Percentiles rank a stretch among this genome's conserved stretches.
These are phyloP conservation scores for Polyploca ridens DNA, from an alignment of 2,888 invertebrate genomes.

Conservation along the genomic window DNA sequence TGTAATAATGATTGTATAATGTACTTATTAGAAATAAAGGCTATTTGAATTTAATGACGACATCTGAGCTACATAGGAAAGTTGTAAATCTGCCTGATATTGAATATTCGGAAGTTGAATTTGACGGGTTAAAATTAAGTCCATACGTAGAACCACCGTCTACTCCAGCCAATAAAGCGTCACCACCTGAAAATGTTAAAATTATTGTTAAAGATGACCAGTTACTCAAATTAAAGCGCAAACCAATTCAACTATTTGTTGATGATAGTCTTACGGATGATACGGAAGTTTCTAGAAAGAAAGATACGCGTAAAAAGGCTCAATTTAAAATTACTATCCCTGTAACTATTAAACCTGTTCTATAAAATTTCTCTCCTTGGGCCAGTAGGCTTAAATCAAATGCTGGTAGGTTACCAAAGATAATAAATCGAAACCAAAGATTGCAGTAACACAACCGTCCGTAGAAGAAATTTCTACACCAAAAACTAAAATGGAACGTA, in stretches of 20 bases:
- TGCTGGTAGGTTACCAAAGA: not conserved
- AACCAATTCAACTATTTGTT: constrained; percentile 60
- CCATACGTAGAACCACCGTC: no score
- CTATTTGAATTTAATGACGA: constrained; percentile 62
- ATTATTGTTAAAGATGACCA: constrained; percentile 63
- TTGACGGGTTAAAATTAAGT: no score
- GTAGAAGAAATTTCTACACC: constrained; percentile 31
- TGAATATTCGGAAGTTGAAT: no score
- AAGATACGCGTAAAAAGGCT: constrained; percentile 35
- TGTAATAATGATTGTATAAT: no score
- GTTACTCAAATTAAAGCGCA: constrained; percentile 55
- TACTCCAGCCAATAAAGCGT: no score
- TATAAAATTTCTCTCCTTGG: constrained; percentile 64
- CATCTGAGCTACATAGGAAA: constrained; percentile 52
- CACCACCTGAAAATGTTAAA: constrained; percentile 36
- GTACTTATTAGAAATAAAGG: no score
- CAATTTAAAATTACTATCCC: constrained; percentile 69
- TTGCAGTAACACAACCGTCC: constrained; percentile 41
- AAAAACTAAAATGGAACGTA: constrained; percentile 31
- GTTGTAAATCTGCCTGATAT: constrained; percentile 29
- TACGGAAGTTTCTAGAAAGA: constrained; percentile 23
- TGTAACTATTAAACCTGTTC: constrained; percentile 46
- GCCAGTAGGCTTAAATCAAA: constrained; percentile 24
- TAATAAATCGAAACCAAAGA: constrained; percentile 34
- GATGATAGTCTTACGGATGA: constrained; percentile 52